Base-by-base conservation (phyloP, 1,140 invertebrate genomes). In the Streblospio benedicti region DNA sequence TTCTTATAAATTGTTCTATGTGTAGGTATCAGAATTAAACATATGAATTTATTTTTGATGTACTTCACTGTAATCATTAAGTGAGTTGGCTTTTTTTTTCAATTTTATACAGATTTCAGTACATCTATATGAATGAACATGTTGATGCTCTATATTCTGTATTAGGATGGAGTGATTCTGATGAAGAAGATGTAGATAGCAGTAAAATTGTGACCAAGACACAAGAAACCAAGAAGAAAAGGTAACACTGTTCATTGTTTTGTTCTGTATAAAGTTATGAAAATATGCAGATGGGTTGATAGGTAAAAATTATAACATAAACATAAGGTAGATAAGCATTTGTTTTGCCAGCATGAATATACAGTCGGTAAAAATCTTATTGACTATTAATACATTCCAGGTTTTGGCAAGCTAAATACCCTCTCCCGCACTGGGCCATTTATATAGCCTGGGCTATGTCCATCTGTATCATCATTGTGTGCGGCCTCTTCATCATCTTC, bases 401-500 rank as follows among this genome's bases (percentile, higher is more conserved):
- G 23, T 52, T 18, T 18, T 52, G 16, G 5, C 52, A 56, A 33
- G 23, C 52, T 44, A 50, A 50, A 25, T 59, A 52, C 30, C 47
- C 43, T 2, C 41, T 61, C n/a, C 59, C 59, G 32, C 30, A 61
- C 23, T 18, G 31, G 54, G 35, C 4, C 33, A 20, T 59, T n/a
- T 61, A 61, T 31, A 16, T 58, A 5, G 59, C 59, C 33, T 61
- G 59, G 59, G 33, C 33, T 1, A 33, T 61, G 16, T 35, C 47
- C n/a, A 1, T 61, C 2, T 4, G 38, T n/a, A 23, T 16, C 1
- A 32, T 43, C 2, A 4, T 56, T 6, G 25, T 27, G 2, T 45
- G 23, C 27, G 55, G 2, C 1, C 20, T 61, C 3, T 61, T 61
- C 31, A 43, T 56, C 4, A 58, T 61, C 59, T 2, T 61, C 6